Percentiles rank a stretch among this genome's conserved stretches.
Conservation (phyloP, 2,113 vertebrate genomes). For the Nothobranchius furzeri region DNA sequence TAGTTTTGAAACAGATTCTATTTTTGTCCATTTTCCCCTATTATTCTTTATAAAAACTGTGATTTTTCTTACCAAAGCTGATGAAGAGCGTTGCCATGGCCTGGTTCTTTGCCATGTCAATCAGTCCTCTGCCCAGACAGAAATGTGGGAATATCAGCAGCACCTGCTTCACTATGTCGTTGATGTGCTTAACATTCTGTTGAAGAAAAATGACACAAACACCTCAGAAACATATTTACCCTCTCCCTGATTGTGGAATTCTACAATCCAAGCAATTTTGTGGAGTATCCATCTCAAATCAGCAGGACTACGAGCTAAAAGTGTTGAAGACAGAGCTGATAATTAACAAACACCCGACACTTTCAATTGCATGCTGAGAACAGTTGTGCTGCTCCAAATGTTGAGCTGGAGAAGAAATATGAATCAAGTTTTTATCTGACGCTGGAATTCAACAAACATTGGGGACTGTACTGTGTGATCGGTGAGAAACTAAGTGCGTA, state of each 20-base stretch:
- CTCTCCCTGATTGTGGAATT: conserved; percentile 6
- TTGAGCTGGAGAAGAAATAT: not conserved
- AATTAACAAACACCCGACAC: conserved; percentile 56
- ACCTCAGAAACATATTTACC: conserved; percentile 2
- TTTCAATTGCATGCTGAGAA: conserved; percentile 27
- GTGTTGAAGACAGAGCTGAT: conserved; percentile 23
- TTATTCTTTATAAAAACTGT: not conserved
- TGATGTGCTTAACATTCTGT: conserved; percentile 88
- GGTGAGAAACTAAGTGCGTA: conserved; percentile 17
- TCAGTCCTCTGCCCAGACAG: conserved; percentile 94
- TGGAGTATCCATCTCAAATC: conserved; percentile 24
- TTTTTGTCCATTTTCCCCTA: too few relatives aligned
- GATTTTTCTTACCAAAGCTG: conserved; percentile 83
- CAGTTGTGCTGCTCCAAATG: conserved; percentile 27
- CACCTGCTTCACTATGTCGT: conserved; percentile 93
- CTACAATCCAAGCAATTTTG: conserved; percentile 12
- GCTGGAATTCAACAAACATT: conserved; percentile 12
- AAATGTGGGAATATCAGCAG: conserved; percentile 97
- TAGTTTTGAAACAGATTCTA: not conserved
- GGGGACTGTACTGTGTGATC: conserved; percentile 23
- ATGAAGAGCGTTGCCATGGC: conserved; percentile 89
- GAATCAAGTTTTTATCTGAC: conserved; percentile 26
- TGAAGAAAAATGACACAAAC: conserved; percentile 29
- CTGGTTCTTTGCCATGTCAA: conserved; percentile 98
- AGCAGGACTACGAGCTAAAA: conserved; percentile 15